phyloP scores from a whole-genome alignment of 2,888 invertebrate species.

The Lithosia quadra region DNA sequence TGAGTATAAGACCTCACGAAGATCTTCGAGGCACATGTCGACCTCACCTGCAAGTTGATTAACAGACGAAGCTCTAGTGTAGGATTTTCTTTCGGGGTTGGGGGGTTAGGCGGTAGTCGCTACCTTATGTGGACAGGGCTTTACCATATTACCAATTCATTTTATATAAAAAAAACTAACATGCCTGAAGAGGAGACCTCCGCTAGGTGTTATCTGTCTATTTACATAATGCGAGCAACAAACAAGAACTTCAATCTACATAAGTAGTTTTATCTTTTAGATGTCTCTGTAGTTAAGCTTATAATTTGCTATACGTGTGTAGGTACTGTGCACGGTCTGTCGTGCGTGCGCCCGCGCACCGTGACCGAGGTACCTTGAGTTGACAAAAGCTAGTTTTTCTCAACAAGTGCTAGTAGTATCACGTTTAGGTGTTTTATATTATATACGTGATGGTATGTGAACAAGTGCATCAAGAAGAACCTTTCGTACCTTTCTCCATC shows the following conservation, averaged over 20 bases:
- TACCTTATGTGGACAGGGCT: too few relatives aligned
- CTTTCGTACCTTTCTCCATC: too few relatives aligned
- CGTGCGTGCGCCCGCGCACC: conserved; percentile 60
- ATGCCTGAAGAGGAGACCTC: neutral
- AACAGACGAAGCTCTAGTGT: too few relatives aligned
- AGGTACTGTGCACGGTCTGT: conserved; percentile 60
- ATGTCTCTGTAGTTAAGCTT: conserved; percentile 48
- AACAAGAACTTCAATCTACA: conserved; percentile 11
- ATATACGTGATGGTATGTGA: neutral
- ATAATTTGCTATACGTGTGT: conserved; percentile 52
- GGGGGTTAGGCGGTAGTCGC: too few relatives aligned
- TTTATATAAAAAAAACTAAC: neutral
- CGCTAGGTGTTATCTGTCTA: neutral
- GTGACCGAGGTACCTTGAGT: conserved; percentile 52
- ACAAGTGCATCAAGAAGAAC: neutral
- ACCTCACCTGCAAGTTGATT: too few relatives aligned
- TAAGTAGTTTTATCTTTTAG: conserved; percentile 33
- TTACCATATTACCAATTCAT: too few relatives aligned
- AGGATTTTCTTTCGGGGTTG: too few relatives aligned
- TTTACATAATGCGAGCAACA: conserved; percentile 13
- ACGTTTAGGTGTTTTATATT: neutral
- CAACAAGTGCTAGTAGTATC: conserved; percentile 13
- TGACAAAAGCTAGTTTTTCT: conserved; percentile 34
- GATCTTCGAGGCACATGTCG: neutral
- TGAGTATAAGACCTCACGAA: neutral